Conservation (phyloP, 2,113 vertebrate genomes). For the Gasterosteus aculeatus region DNA sequence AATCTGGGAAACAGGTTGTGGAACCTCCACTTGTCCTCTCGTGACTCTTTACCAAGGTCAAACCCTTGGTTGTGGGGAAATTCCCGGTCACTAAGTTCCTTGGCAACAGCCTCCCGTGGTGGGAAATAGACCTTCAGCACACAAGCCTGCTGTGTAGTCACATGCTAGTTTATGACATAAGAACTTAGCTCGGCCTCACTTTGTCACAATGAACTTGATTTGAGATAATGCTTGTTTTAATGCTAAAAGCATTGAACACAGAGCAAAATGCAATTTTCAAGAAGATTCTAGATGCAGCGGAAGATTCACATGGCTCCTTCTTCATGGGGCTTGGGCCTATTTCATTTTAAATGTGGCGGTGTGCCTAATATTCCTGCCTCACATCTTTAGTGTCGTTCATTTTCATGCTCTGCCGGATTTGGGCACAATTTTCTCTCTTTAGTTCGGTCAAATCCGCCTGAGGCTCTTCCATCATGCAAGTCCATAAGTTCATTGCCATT, state of each 20-base stretch:
- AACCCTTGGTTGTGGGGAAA: conserved; percentile 61
- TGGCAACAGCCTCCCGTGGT: conserved; percentile 60
- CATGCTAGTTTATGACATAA: not conserved
- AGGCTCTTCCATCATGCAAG: conserved; percentile 36
- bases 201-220: not conserved
- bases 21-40: conserved; percentile 13
- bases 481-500: conserved; percentile 43
- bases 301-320: conserved; percentile 9
- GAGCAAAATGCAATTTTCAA: not conserved
- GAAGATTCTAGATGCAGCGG: conserved; percentile 6
- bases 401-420: conserved; percentile 33
- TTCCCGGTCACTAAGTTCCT: conserved; percentile 55
- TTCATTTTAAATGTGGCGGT: conserved; percentile 3
- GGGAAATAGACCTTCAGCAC: conserved; percentile 47
- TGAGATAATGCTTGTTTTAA: not conserved
- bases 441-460: conserved; percentile 48
- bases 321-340: not conserved
- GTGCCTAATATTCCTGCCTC: conserved; percentile 25
- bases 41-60: conserved; percentile 60
- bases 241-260: not conserved
- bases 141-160: conserved; percentile 44
- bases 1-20: conserved; percentile 43
- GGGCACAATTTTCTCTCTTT: conserved; percentile 47
- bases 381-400: conserved; percentile 29
- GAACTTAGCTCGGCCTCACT: not conserved